Base-by-base conservation (phyloP, 2,797 vertebrate genomes). In the Labeo calbasu region DNA sequence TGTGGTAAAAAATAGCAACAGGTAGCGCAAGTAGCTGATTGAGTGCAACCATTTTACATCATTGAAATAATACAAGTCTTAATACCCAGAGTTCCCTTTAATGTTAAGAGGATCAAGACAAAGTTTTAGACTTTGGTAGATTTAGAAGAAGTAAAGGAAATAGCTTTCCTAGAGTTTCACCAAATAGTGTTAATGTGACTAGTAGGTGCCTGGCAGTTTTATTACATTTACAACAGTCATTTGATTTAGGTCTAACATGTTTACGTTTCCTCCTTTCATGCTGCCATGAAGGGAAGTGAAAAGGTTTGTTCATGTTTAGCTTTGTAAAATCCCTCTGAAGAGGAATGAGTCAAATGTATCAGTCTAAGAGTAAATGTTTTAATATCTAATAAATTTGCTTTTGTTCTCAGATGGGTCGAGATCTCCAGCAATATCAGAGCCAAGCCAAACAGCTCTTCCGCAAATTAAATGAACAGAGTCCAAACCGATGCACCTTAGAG, bases 381-480 rank as follows among this genome's bases (percentile, higher is more conserved):
- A 77, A 21, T 15, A 0, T 32, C 8, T 46, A 75, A n/a, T 81
- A 32, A 43, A 82, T 76, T 83, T 28, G n/a, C 10, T 46, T 92
- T 65, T 89, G 88, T 88, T 79, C 92, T 86, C 87, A 99, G 98
- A 92, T 98, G 90, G 98, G 98, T 85, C 95, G 98, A 51, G 98
- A 99, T 88, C 95, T 99, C 86, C 98, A 99, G 85, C 98, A 99
- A 88, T 99, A 99, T 92, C 98, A 99, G 93, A 98, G 95, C 90
- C 98, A 99, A 87, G 98, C 98, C 1, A 99, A 99, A 91, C 97
- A 99, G 91, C 96, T 99, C 53, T 99, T 99, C 90, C 95, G 97
- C 83, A 99, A 98, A 84, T 92, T 99, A 89, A 99, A 98, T n/a
- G 98, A 99, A 65, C 98, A 99, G 89, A 99, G 98, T 81, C 98